Conservation (phyloP, 2,888 invertebrate genomes). For the Tipula helvola region DNA sequence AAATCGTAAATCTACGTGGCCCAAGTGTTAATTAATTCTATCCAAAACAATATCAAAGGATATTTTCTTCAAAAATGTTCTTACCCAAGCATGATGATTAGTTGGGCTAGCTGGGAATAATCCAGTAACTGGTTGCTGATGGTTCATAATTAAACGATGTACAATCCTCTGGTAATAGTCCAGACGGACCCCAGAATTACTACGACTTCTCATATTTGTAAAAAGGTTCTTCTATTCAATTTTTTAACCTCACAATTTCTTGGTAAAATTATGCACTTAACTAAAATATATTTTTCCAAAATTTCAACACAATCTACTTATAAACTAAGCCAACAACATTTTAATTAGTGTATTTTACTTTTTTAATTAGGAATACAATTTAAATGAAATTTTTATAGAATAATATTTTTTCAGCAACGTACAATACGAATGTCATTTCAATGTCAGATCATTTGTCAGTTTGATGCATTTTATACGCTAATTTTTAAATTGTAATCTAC, state of each 20-base stretch:
- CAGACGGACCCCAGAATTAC: conserved; percentile 83
- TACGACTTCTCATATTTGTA: conserved; percentile 64
- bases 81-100: conserved; percentile 83
- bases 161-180: conserved; percentile 95
- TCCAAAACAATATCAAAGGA: too few relatives aligned
- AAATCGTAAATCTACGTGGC: too few relatives aligned
- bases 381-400: not conserved
- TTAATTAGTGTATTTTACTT: not conserved
- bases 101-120: conserved; percentile 81
- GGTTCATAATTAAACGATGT: conserved; percentile 82
- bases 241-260: not conserved
- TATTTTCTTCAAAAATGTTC: too few relatives aligned
- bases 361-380: not conserved
- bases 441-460: conserved; percentile 8
- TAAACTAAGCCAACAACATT: not conserved
- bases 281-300: not conserved
- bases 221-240: not conserved
- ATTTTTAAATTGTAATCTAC: not conserved
- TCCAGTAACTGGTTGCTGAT: conserved; percentile 95
- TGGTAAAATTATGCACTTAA: not conserved
- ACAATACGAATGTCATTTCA: conserved; percentile 4
- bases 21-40: too few relatives aligned
- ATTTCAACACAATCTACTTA: not conserved
- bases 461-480: not conserved
- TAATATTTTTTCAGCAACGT: not conserved